Evolutionary conservation across 2,797 vertebrate species (phyloP).

Genomic region (Anisognathus igniventris): DNA sequence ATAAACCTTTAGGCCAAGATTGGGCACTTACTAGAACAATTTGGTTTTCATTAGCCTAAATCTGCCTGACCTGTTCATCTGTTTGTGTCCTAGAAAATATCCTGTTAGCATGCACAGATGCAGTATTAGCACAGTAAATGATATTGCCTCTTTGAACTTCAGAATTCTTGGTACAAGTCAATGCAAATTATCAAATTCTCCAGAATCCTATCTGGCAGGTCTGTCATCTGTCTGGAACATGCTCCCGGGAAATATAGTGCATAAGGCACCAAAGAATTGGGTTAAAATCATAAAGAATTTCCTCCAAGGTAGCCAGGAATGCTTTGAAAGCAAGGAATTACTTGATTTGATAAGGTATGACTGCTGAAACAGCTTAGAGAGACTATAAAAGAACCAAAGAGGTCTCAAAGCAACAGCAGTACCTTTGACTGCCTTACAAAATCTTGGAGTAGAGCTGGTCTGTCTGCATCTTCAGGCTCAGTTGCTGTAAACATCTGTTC

Average conservation of each 20-base stretch:
- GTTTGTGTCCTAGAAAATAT: conserved; percentile 33
- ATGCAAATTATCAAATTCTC: not conserved
- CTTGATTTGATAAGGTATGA: not conserved
- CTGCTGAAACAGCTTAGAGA: not conserved
- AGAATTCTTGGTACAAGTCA: conserved; percentile 10
- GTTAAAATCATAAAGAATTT: not conserved
- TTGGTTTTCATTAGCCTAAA: conserved; percentile 64
- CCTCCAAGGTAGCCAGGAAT: not conserved
- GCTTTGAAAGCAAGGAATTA: not conserved
- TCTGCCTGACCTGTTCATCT: conserved; percentile 61
- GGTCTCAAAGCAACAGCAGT: not conserved
- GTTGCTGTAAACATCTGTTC: not conserved
- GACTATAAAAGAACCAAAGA: not conserved
- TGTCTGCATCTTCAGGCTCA: not conserved
- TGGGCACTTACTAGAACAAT: conserved; percentile 51
- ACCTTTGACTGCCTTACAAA: not conserved
- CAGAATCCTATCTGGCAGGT: not conserved
- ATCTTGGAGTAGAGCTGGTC: not conserved
- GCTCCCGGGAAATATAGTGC: not conserved
- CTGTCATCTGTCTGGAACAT: not conserved
- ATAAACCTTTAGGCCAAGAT: conserved; percentile 55
- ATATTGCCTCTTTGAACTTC: conserved; percentile 29
- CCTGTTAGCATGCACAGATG: conserved; percentile 30
- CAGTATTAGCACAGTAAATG: conserved; percentile 21
- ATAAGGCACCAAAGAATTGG: not conserved